Conservation (phyloP, 2,113 vertebrate genomes). For the Protobothrops flavoviridis region DNA sequence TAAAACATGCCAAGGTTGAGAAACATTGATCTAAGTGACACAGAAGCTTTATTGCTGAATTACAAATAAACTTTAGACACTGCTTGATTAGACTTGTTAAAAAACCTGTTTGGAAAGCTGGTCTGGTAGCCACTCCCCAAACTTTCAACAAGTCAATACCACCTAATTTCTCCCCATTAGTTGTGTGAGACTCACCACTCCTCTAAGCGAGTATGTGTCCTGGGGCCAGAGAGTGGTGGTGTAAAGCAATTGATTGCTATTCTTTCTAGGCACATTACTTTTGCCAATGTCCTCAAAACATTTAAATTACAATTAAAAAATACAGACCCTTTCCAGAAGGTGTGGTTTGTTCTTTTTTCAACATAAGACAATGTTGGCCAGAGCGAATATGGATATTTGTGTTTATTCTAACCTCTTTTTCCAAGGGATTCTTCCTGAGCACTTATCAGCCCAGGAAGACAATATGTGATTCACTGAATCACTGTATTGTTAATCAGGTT, state of each 20-base stretch:
- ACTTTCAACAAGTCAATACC: not conserved
- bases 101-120: not conserved
- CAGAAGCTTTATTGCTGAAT: not conserved
- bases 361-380: constrained; percentile 68
- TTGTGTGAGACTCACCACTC: not conserved
- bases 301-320: not conserved
- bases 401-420: constrained; percentile 60
- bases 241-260: not conserved
- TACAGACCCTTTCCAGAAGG: not conserved
- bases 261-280: not conserved
- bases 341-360: accelerated
- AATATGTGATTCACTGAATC: constrained; percentile 64
- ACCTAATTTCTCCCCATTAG: not conserved
- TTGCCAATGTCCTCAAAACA: not conserved
- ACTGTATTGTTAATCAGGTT: constrained; percentile 56
- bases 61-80: not conserved
- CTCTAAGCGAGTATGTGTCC: not conserved
- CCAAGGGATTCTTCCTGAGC: constrained; percentile 19
- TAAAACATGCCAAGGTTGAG: not conserved
- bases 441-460: constrained; percentile 62
- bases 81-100: not conserved
- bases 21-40: not conserved
- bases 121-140: not conserved
- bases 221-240: not conserved
- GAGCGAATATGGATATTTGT: constrained; percentile 54